Percentiles rank a stretch among this genome's conserved stretches.
Evolutionary conservation across 2,797 vertebrate species (phyloP).

Genomic region (Taeniopygia guttata): DNA sequence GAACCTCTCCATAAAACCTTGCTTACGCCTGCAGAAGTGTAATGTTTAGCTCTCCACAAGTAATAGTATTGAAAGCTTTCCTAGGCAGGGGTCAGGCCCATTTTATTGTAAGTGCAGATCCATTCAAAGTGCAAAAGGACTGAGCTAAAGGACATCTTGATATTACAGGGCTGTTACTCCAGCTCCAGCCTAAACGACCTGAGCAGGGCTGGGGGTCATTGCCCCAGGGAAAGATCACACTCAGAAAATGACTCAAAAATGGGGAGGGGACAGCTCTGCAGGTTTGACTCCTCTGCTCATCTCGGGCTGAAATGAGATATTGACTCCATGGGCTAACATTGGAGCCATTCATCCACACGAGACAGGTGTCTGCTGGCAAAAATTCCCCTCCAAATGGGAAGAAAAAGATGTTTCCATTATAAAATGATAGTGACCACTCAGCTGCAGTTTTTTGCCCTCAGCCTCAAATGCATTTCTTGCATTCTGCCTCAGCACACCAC

Average conservation of each 20-base stretch:
- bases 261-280: not conserved
- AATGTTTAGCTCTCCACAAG: not conserved
- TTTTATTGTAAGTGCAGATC: constrained; percentile 6
- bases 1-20: not conserved
- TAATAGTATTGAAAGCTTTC: constrained; percentile 35
- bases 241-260: not conserved
- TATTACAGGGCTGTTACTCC: not conserved
- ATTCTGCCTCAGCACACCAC: not conserved
- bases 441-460: not conserved
- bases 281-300: not conserved
- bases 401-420: not conserved
- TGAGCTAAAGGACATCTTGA: not conserved
- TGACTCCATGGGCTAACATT: accelerated
- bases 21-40: constrained; percentile 25
- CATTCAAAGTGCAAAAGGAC: not conserved
- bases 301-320: not conserved
- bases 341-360: not conserved
- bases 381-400: not conserved
- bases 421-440: not conserved
- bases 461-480: not conserved
- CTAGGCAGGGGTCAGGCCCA: constrained; percentile 3
- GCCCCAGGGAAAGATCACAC: not conserved
- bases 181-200: not conserved
- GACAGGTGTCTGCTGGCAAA: accelerated
- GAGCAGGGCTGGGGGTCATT: not conserved